Evolutionary conservation across 2,797 vertebrate species (phyloP), one percentile per base, ranked within the genome.

Genomic region (Zalophus californianus): DNA sequence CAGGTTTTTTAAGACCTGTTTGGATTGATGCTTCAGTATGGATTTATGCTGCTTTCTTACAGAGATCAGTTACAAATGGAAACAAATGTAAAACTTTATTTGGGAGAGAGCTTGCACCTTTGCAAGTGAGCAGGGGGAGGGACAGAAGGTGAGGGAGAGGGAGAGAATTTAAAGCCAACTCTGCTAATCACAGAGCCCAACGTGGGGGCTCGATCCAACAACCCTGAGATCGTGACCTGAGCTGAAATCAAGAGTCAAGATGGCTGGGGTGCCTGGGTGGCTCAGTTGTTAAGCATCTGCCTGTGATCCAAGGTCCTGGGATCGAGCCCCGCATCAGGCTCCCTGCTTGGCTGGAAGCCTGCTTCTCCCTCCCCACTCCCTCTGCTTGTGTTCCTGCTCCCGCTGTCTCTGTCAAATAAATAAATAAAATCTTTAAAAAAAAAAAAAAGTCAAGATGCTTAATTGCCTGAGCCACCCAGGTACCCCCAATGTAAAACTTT

Each of bases 1-100:
- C 62, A 35, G n/a, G 50, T 58, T 87, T 86, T 41, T 44, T 41
- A 75, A 68, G 88, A n/a, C 56, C 50, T n/a, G 23, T 77, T 87
- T 84, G 75, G 32, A 60, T 80, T 70, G 83, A 68, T 25, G 8
- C 21, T 80, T 44, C 16, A 56, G 82, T 77, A 62, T 5, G 44
- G 73, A 50, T 32, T 75, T 77, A 77, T 77, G 15, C 0, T 70
- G n/a, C 66, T 70, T 96, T 84, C 97, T 41, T 20, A 38, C 48
- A 94, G 60, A 90, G 38, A n/a, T 75, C 11, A 29, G 73, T 94
- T 96, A 75, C 56, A 84, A 77, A 66, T 54, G n/a, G 62, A 52
- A 84, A 32, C 68, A 44, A 90, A 84, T 7, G 20, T 85, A 82
- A 23, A 68, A 68, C 66, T 20, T 35, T 60, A 27, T 60, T 60